Evolutionary conservation across 2,113 vertebrate species (phyloP).

Genomic region (Burhinus oedicnemus): DNA sequence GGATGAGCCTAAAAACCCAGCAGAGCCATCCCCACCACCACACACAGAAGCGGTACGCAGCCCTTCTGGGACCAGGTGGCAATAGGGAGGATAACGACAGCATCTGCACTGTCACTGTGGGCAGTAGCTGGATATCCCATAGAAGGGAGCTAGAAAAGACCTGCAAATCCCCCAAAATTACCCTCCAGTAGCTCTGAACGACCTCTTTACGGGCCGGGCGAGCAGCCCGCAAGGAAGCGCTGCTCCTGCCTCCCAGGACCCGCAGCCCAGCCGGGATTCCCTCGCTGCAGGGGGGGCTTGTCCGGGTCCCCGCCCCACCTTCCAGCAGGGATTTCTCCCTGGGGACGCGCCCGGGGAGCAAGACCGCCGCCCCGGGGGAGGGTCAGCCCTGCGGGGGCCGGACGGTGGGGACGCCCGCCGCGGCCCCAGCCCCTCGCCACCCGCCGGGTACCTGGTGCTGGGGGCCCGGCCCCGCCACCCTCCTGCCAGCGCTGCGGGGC

Average conservation of each 20-base stretch:
- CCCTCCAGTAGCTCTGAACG: not conserved
- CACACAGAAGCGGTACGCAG: not conserved
- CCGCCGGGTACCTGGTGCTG: not conserved
- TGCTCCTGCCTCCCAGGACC: too few relatives aligned
- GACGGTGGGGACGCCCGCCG: not conserved
- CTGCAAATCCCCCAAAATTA: fast-evolving
- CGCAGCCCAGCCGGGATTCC: too few relatives aligned
- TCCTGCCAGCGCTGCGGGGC: not conserved
- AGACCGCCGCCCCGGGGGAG: not conserved
- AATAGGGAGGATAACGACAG: not conserved
- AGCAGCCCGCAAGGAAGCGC: too few relatives aligned
- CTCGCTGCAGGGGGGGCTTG: too few relatives aligned
- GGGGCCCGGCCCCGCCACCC: not conserved
- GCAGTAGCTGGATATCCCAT: not conserved
- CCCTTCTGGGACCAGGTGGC: not conserved
- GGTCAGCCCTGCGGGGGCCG: not conserved
- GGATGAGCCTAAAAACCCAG: not conserved
- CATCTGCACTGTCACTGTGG: fast-evolving
- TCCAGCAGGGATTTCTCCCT: not conserved
- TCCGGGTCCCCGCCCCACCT: not conserved
- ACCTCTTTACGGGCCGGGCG: too few relatives aligned
- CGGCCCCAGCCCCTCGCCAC: not conserved
- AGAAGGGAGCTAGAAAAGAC: not conserved
- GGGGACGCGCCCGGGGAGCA: not conserved
- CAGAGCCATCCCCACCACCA: not conserved